A percentile compares a stretch with the other conserved stretches of the same genome.
Evolutionary conservation across 2,797 vertebrate species (phyloP).

Genomic region (Pagetopsis macropterus): DNA sequence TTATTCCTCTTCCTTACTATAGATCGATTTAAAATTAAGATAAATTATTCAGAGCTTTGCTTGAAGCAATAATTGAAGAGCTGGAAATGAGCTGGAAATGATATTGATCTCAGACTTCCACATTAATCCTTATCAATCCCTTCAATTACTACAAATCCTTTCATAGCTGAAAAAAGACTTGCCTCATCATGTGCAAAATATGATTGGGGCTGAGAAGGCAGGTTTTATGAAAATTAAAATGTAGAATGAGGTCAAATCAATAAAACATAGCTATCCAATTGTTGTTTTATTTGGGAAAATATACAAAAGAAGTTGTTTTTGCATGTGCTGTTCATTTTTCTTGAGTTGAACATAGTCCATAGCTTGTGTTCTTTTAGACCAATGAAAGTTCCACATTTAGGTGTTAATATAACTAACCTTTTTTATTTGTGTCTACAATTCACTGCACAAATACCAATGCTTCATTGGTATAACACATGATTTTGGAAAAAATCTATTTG

Average conservation of each 20-base stretch:
- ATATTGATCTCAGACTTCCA: conserved; percentile 58
- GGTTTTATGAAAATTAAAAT: conserved; percentile 19
- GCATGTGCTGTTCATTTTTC: too few relatives aligned
- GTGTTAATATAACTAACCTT: too few relatives aligned
- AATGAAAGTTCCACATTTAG: too few relatives aligned
- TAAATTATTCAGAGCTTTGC: conserved; percentile 61
- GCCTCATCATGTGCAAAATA: conserved; percentile 22
- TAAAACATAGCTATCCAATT: conserved; percentile 9
- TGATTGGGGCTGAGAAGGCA: conserved; percentile 2
- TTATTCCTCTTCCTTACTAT: conserved; percentile 38
- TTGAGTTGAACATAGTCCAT: too few relatives aligned
- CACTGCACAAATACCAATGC: too few relatives aligned
- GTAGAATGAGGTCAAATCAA: not conserved
- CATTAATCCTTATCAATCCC: conserved; percentile 63
- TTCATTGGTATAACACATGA: too few relatives aligned
- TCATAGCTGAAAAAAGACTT: conserved; percentile 25
- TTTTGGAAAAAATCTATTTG: too few relatives aligned
- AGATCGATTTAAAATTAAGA: conserved; percentile 64
- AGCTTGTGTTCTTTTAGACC: too few relatives aligned
- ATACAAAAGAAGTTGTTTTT: too few relatives aligned
- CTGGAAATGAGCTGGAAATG: conserved; percentile 63
- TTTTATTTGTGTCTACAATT: too few relatives aligned
- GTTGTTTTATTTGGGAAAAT: not conserved
- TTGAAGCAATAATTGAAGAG: conserved; percentile 58
- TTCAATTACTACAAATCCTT: conserved; percentile 61